Evolutionary conservation across 2,113 vertebrate genomes (phyloP).

Genomic region (Hydrolagus affinis): DNA sequence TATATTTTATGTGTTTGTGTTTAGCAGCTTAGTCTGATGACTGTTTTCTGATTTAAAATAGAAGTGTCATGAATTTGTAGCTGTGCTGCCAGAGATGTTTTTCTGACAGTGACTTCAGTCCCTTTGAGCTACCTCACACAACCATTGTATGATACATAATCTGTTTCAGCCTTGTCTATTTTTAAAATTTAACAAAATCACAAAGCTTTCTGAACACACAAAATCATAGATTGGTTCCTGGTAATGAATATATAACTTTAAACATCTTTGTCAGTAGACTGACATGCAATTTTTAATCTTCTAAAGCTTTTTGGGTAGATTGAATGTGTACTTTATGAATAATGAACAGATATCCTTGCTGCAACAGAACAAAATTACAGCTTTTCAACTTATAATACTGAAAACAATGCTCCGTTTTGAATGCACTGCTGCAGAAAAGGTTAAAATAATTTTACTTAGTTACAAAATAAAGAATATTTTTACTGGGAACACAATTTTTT

Average conservation of each 20-base stretch:
- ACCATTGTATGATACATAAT: background rate
- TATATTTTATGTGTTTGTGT: no score
- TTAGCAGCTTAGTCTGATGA: no score
- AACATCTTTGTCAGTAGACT: background rate
- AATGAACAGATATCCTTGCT: background rate
- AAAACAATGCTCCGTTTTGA: background rate
- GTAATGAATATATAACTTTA: no score
- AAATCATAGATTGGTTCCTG: no score
- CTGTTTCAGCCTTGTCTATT: background rate
- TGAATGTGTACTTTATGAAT: background rate
- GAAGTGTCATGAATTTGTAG: background rate
- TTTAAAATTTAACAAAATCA: background rate
- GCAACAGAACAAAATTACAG: background rate
- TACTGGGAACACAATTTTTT: no score
- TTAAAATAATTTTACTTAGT: no score
- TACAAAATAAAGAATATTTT: no score
- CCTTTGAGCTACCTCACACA: background rate
- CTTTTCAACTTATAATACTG: background rate
- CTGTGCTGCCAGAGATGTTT: background rate
- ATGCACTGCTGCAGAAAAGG: background rate
- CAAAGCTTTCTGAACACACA: background rate
- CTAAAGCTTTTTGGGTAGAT: background rate
- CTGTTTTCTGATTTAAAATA: background rate
- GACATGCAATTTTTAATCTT: background rate
- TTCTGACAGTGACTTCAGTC: background rate